A percentile compares a stretch with the other conserved stretches of the same genome.
These are phyloP conservation scores for Stenchaetothrips biformis DNA, from an alignment of 2,888 invertebrate genomes.

Conservation along the genomic window DNA sequence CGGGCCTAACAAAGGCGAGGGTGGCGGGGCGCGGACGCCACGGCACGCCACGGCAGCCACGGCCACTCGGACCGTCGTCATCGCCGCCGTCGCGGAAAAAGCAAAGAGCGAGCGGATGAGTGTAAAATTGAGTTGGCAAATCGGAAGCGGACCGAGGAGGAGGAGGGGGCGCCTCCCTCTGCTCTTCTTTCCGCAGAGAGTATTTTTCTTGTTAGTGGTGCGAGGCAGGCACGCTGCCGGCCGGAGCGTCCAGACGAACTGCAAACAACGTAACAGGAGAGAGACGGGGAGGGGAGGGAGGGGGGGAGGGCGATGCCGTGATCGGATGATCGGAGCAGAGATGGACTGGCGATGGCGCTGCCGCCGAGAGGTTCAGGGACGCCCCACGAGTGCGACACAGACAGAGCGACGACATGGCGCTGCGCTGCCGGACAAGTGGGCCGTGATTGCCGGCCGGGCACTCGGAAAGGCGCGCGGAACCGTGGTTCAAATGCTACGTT, in stretches of 20 bases:
- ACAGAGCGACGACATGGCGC: too few relatives aligned
- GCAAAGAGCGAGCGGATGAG: neutral
- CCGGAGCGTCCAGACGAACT: slow-evolving; percentile 15
- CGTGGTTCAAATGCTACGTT: too few relatives aligned
- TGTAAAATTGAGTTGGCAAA: slow-evolving; percentile 17
- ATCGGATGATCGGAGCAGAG: neutral
- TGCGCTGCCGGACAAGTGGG: too few relatives aligned
- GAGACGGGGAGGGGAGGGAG: neutral
- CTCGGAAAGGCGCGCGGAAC: too few relatives aligned
- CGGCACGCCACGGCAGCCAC: too few relatives aligned
- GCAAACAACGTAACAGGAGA: neutral
- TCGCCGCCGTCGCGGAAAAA: too few relatives aligned
- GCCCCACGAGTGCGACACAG: too few relatives aligned
- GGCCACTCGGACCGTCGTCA: too few relatives aligned
- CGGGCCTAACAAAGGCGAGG: too few relatives aligned
- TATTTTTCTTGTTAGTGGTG: slow-evolving; percentile 8
- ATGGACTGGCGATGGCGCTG: neutral
- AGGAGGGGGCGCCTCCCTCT: neutral
- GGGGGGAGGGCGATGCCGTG: neutral
- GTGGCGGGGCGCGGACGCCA: too few relatives aligned
- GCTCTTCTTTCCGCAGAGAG: neutral
- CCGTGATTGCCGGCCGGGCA: too few relatives aligned
- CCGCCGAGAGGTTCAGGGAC: too few relatives aligned
- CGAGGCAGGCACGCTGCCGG: neutral
- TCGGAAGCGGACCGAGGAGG: neutral